Evolutionary conservation across 1,140 invertebrate genomes (phyloP), one percentile per base, ranked within the genome.

Genomic region (Philopotamus ludificatus): DNA sequence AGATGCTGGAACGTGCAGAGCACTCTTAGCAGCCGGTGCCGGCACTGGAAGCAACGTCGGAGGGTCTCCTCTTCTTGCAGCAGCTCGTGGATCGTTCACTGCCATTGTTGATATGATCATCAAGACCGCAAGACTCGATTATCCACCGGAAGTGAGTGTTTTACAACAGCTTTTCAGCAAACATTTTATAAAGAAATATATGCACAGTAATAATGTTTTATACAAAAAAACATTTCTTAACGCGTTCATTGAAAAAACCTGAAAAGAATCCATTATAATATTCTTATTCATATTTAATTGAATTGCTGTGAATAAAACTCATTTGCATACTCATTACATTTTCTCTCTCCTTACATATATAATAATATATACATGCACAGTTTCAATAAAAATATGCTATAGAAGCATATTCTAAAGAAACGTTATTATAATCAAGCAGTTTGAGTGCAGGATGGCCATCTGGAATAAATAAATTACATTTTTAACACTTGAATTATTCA

Each of bases 81-180:
- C 90, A 0, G 89, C 90, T 1, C 77, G 90, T 64, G 90, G 90
- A 10, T 91, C 89, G 74, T 91, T 91, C 77, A 91, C 90, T 10
- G 88, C 89, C 1, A 92, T 93, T 53, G 87, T 93, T 50, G 90
- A 92, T 72, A 89, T 92, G 82, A 86, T 93, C 39, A 92, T 92
- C 53, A 89, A 87, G 74, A 92, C 90, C 4, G 85, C 87, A 1
- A 80, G 87, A 61, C 73, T 89, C 63, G 81, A 83, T 67, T 82
- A 54, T 34, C 47, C 67, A n/a, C 16, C 47, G 16, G 63, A 69
- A 22, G 67, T 69, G 15, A 54, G 51, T 20, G 16, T 34, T n/a
- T n/a, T n/a, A n/a, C n/a, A n/a, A n/a, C n/a, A n/a, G n/a, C n/a
- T n/a, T n/a, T n/a, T n/a, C n/a, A n/a, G n/a, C n/a, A 22, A 26